Evolutionary conservation across 2,113 vertebrate genomes (phyloP).

Genomic region (Myiozetetes cayanensis): DNA sequence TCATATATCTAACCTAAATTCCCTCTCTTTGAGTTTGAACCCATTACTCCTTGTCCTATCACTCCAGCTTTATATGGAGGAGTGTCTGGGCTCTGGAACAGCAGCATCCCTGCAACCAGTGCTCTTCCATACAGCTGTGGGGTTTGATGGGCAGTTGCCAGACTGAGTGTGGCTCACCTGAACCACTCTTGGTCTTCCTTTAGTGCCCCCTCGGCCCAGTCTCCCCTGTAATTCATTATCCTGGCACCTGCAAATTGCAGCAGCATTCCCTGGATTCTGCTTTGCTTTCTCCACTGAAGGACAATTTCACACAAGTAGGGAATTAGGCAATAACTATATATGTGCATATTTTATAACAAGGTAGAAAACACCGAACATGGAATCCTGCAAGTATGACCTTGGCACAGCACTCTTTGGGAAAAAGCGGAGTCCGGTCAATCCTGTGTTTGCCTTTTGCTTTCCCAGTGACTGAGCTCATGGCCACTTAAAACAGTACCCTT

Average conservation of each 20-base stretch:
- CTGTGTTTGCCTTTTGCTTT: background rate
- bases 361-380: background rate
- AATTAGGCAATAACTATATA: background rate
- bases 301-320: background rate
- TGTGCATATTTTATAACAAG: background rate
- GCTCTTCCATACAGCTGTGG: background rate
- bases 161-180: background rate
- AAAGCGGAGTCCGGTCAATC: background rate
- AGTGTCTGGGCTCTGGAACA: background rate
- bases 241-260: background rate
- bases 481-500: fast-evolving
- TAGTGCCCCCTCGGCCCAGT: background rate
- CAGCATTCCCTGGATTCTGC: background rate
- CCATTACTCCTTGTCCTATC: background rate
- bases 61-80: background rate
- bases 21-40: background rate
- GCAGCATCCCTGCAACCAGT: background rate
- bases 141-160: background rate
- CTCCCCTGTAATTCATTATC: background rate
- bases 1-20: background rate
- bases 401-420: background rate
- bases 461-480: background rate
- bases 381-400: background rate
- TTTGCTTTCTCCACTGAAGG: background rate
- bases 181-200: background rate